Base-by-base conservation (phyloP, 2,888 invertebrate species). In the Clunio marinus region DNA sequence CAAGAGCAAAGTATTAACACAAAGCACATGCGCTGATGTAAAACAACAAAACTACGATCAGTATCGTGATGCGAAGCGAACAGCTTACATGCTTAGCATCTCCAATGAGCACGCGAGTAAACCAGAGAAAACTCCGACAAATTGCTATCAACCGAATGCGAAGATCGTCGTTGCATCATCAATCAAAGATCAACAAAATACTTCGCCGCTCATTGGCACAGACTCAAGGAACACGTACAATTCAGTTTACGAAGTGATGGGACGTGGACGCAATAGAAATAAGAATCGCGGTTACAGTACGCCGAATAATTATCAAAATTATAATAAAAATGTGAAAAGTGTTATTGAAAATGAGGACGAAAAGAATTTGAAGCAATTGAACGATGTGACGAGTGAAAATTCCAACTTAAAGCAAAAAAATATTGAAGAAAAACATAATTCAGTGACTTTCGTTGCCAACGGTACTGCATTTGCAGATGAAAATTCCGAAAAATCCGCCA, bases 21-120 rank as follows among this genome's bases (percentile, higher is more conserved):
- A 25, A n/a, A 17, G 27, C 63, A 37, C 63, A 63, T 37, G 63
- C 63, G 63, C 63, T 17, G 20, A 2, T 17, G 8, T 8, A 20
- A 51, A 17, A 63, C 45, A 46, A 8, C 63, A 63, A 46, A 63
- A 63, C 37, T 63, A 63, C 63, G 63, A 63, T 63, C 63, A 46
- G 20, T 20, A 46, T 46, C 63, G 63, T 15, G 63, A 63, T 27
- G 22, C 63, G 13, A 63, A 63, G 27, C 24, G 63, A 45, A 37
- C 15, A 24, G 17, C 28, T 15, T 24, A 13, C 35, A 15, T 28
- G 5, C 27, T 28, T 13, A 58, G 15, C 15, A 25, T 24, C 8
- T 28, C 28, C 58, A 20, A 17, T 22, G 58, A 58, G 10, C 8
- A 15, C 58, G 27, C 35, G 35, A 25, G 22, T 15, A 55, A 55